Evolutionary conservation across 2,113 vertebrate species (phyloP), one percentile per base, ranked within the genome.

Genomic region (Cyphomyrus discorhynchus): DNA sequence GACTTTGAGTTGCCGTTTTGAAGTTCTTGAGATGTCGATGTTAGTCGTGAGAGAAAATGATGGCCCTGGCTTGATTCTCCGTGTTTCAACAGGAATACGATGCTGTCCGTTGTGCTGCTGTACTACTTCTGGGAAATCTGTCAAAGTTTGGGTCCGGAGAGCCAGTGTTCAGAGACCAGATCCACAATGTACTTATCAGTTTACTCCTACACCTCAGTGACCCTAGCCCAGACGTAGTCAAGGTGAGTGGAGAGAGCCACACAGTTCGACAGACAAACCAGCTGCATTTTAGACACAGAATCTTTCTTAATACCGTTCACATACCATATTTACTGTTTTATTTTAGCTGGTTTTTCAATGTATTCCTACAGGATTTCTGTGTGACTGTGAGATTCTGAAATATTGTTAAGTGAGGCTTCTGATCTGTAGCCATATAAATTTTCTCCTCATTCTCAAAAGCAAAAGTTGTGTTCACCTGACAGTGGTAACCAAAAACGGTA

Each of bases 191-290:
- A 9, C 94, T 99, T 87, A 97, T 96, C 87, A 96, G 97, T 39
- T 93, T 99, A 35, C 93, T 99, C 50, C 93, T 99, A 17, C 98
- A 99, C 91, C 97, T 99, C 74, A 96, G 93, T 86, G 98, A 99
- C 91, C 97, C 97, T 0, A 96, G 95, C 89, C 91, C 94, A 0
- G 90, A 96, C 0, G 98, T 99, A 5, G 95, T 97, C 90, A 96
- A 94, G 53, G 98, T 99, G 89, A 90, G 92, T 24, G 70, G 31
- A 77, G 27, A 70, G 74, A 47, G 80, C 2, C 17, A 21, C 42
- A n/a, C 15, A 19, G 13, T 39, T 35, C n/a, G 35, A 27, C 66
- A 13, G 66, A 35, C 31, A 39, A 77, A 39, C 15, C 70, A 15
- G 10, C 35, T 80, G 74, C 13, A 80, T 39, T 42, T 35, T 80